phyloP scores from a whole-genome alignment of 2,888 invertebrate genomes.

The Drosophila subquinaria region DNA sequence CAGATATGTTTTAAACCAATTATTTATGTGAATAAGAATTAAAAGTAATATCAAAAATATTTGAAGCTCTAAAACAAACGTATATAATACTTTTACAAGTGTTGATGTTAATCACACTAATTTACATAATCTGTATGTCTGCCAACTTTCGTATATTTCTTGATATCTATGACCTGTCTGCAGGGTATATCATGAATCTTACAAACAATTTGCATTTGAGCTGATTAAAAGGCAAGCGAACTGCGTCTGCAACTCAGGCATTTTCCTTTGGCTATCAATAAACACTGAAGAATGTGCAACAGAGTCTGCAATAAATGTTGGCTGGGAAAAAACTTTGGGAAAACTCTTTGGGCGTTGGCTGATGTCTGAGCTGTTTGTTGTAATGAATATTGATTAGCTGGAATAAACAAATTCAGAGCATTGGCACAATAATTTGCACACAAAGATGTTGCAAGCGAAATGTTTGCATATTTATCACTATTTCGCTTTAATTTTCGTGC shows the following conservation, averaged over 20 bases:
- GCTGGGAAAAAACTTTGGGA: constrained; percentile 19
- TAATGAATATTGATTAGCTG: constrained; percentile 78
- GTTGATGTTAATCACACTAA: neutral
- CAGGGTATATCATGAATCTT: constrained; percentile 11
- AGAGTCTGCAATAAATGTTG: constrained; percentile 29
- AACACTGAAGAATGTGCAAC: constrained; percentile 41
- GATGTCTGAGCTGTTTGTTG: constrained; percentile 11
- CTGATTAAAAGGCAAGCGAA: constrained; percentile 47
- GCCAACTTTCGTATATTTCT: neutral
- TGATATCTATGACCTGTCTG: neutral
- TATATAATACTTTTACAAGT: neutral
- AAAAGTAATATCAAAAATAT: neutral
- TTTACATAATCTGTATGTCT: too few relatives aligned
- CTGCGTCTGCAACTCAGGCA: constrained; percentile 1
- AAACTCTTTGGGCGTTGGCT: constrained; percentile 25
- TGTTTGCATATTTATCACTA: constrained; percentile 67
- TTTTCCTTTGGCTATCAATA: constrained; percentile 37
- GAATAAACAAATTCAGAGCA: constrained; percentile 28
- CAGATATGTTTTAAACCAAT: too few relatives aligned
- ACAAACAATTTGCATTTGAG: constrained; percentile 30
- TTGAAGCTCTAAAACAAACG: neutral
- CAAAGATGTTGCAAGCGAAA: constrained; percentile 48
- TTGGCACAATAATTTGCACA: constrained; percentile 48
- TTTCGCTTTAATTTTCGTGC: constrained; percentile 25
- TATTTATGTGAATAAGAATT: too few relatives aligned